Conservation (phyloP, 2,797 vertebrate genomes). For the Myripristis jacobus region DNA sequence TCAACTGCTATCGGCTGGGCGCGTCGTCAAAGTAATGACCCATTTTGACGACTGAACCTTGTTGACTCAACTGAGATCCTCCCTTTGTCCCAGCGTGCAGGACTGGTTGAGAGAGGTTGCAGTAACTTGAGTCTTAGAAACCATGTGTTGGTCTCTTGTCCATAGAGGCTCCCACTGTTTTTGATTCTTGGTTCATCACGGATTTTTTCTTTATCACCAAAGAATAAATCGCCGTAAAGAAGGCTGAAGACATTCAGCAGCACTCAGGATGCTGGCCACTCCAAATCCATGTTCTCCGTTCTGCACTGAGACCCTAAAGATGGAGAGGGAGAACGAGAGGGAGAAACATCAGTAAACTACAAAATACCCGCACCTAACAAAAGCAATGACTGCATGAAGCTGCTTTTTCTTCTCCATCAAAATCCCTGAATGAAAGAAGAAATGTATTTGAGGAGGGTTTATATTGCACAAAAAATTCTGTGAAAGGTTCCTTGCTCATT, state of each 20-base stretch:
- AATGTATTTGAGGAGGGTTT: conserved; percentile 8
- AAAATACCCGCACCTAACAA: conserved; percentile 20
- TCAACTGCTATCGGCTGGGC: conserved; percentile 6
- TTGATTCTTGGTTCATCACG: not conserved
- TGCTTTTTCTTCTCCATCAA: conserved; percentile 6
- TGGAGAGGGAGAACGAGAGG: conserved; percentile 22
- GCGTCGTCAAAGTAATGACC: not conserved
- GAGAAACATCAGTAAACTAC: conserved; percentile 35
- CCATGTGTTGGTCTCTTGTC: not conserved
- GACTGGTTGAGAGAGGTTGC: not conserved
- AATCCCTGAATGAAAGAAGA: conserved; percentile 15
- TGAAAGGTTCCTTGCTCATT: not conserved
- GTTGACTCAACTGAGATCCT: conserved; percentile 19
- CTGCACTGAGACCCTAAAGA: conserved; percentile 36
- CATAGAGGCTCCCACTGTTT: not conserved
- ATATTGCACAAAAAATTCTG: not conserved
- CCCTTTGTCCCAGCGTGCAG: not conserved
- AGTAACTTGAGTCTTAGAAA: not conserved
- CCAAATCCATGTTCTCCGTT: conserved; percentile 18
- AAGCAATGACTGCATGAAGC: conserved; percentile 11
- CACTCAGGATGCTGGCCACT: not conserved
- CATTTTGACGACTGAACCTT: conserved; percentile 14
- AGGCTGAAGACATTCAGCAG: conserved; percentile 7
- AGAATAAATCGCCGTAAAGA: not conserved
- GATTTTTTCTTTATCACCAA: not conserved